Conservation (phyloP, 2,888 invertebrate species). For the Diarsia mendica region DNA sequence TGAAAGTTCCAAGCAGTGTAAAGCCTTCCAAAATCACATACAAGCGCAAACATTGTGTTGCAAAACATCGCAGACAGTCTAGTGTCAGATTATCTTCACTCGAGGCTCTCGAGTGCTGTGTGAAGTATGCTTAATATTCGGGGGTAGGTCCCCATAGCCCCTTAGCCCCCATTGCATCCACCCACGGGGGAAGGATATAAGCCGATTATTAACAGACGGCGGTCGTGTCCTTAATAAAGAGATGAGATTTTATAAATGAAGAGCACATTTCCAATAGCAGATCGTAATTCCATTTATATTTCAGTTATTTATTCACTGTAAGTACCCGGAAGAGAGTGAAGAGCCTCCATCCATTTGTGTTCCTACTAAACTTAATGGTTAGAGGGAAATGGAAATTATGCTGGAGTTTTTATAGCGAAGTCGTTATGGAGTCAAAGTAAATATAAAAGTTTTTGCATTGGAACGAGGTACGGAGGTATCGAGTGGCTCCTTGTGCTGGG, state of each 20-base stretch:
- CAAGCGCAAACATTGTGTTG: constrained; percentile 51
- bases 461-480: constrained; percentile 31
- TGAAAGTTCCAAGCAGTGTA: constrained; percentile 36
- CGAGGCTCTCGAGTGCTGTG: constrained; percentile 45
- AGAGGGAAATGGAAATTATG: constrained; percentile 58
- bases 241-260: constrained; percentile 67
- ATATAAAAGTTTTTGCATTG: constrained; percentile 44
- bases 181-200: constrained; percentile 73
- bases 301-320: constrained; percentile 60
- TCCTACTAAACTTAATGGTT: constrained; percentile 44
- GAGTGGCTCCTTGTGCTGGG: constrained; percentile 23
- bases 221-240: constrained; percentile 70
- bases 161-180: constrained; percentile 42
- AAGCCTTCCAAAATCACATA: constrained; percentile 47
- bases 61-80: constrained; percentile 44
- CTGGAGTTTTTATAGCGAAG: constrained; percentile 50
- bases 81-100: constrained; percentile 59
- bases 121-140: constrained; percentile 55
- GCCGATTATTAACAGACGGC: constrained; percentile 81
- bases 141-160: constrained; percentile 39
- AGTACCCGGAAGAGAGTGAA: constrained; percentile 47
- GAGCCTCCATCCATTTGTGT: constrained; percentile 48
- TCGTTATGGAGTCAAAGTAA: constrained; percentile 47
- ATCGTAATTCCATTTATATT: constrained; percentile 58
- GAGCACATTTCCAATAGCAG: constrained; percentile 66